Evolutionary conservation across 1,140 invertebrate genomes (phyloP).

Genomic region (Drosophila quadrilineata): DNA sequence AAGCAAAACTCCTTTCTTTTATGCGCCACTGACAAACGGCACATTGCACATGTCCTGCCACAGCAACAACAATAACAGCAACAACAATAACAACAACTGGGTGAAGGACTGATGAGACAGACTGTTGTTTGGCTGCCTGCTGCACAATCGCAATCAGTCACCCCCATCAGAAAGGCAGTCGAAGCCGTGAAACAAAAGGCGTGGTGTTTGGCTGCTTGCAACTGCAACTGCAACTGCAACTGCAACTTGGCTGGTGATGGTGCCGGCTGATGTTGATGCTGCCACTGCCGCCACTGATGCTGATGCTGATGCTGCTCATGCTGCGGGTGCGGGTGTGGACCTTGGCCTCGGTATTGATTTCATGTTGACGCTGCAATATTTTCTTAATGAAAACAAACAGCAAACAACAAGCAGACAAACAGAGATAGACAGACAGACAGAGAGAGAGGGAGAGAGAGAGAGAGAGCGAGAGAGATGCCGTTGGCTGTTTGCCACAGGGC

Average conservation of each 20-base stretch:
- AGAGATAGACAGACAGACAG: too few relatives aligned
- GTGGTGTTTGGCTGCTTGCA: slow-evolving; percentile 37
- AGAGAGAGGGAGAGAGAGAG: too few relatives aligned
- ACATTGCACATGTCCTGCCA: slow-evolving; percentile 73
- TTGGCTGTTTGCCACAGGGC: slow-evolving; percentile 35
- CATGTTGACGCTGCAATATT: slow-evolving; percentile 80
- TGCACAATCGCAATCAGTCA: slow-evolving; percentile 73
- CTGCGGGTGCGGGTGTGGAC: slow-evolving; percentile 44
- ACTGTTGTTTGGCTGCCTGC: slow-evolving; percentile 29
- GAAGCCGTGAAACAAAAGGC: slow-evolving; percentile 69
- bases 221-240: too few relatives aligned
- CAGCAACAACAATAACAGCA: slow-evolving; percentile 10
- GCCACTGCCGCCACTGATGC: not conserved
- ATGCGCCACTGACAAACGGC: slow-evolving; percentile 76
- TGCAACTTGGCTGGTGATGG: too few relatives aligned
- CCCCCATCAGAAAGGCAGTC: slow-evolving; percentile 79
- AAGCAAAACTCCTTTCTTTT: slow-evolving; percentile 75
- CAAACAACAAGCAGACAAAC: too few relatives aligned
- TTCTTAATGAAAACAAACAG: slow-evolving; percentile 80
- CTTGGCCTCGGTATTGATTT: slow-evolving; percentile 77
- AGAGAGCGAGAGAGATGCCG: slow-evolving; percentile 42
- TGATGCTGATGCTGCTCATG: slow-evolving; percentile 12
- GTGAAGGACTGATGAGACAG: slow-evolving; percentile 15
- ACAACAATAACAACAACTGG: slow-evolving; percentile 24
- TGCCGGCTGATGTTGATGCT: not conserved